A percentile compares a stretch with the other conserved stretches of the same genome.
phyloP scores from a whole-genome alignment of 2,113 vertebrate species.

The Tetrao urogallus region DNA sequence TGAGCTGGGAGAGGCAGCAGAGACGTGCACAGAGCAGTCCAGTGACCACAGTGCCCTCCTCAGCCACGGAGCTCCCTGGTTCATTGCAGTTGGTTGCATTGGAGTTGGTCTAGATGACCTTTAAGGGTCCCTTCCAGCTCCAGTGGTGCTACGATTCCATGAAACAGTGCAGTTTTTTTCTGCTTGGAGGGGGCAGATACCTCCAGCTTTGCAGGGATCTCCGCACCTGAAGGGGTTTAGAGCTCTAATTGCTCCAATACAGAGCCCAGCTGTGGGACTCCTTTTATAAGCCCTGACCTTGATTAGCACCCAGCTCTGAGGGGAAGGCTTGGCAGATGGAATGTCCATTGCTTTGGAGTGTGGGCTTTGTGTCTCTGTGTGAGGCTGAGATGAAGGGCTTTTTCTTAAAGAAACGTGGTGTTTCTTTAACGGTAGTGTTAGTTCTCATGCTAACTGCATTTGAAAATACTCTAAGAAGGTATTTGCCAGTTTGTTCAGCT shows the following conservation, averaged over 20 bases:
- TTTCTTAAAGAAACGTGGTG: background rate
- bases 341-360: fast-evolving
- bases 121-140: too few species aligned
- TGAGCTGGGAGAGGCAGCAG: background rate
- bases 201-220: fast-evolving
- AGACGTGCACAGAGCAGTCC: background rate
- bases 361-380: fast-evolving
- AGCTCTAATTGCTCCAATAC: background rate
- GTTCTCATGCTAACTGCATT: fast-evolving
- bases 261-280: background rate
- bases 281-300: background rate
- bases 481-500: background rate
- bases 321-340: fast-evolving
- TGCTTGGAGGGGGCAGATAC: background rate
- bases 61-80: background rate
- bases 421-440: background rate
- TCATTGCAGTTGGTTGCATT: too few species aligned
- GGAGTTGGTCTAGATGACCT: too few species aligned
- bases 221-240: background rate
- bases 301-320: fast-evolving
- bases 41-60: background rate
- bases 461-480: background rate
- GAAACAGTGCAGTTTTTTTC: background rate
- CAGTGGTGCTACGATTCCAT: too few species aligned
- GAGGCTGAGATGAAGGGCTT: background rate